Evolutionary conservation across 2,797 vertebrate species (phyloP).

Genomic region (Chelon labrosus): DNA sequence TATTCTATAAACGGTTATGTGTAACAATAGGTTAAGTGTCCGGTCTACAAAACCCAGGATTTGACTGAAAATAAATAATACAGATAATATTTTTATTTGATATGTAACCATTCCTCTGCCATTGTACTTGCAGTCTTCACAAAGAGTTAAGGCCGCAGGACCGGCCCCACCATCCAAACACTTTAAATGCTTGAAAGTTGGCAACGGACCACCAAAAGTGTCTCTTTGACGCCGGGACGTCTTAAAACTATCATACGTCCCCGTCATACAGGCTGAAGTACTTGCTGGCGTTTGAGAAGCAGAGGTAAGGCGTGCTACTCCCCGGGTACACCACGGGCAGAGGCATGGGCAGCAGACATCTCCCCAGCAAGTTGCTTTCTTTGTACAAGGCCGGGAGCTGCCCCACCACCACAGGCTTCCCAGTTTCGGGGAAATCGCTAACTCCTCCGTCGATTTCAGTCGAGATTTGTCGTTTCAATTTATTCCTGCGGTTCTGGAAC

Average conservation of each 20-base stretch:
- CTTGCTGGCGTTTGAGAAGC: constrained; percentile 89
- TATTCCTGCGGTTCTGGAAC: constrained; percentile 91
- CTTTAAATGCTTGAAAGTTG: constrained; percentile 68
- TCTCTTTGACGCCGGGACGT: constrained; percentile 37
- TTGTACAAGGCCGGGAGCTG: constrained; percentile 88
- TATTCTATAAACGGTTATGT: constrained; percentile 37
- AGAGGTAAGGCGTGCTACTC: constrained; percentile 89
- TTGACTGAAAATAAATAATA: constrained; percentile 81
- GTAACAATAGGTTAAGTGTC: constrained; percentile 47
- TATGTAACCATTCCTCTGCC: constrained; percentile 62
- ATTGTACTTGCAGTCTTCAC: constrained; percentile 36
- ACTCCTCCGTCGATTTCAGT: constrained; percentile 85
- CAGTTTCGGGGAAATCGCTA: constrained; percentile 78
- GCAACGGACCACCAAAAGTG: constrained; percentile 63
- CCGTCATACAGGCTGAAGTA: constrained; percentile 90
- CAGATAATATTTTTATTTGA: constrained; percentile 64
- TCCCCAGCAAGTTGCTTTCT: constrained; percentile 86
- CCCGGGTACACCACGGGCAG: constrained; percentile 89
- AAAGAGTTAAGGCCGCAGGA: constrained; percentile 46
- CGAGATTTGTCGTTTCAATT: constrained; percentile 88
- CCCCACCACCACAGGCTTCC: constrained; percentile 76
- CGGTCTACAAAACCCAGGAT: constrained; percentile 46
- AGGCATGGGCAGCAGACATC: constrained; percentile 89
- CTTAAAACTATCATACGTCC: constrained; percentile 83
- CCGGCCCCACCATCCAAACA: constrained; percentile 36